phyloP scores from a whole-genome alignment of 2,888 invertebrate species.

The Rosalia funebris region DNA sequence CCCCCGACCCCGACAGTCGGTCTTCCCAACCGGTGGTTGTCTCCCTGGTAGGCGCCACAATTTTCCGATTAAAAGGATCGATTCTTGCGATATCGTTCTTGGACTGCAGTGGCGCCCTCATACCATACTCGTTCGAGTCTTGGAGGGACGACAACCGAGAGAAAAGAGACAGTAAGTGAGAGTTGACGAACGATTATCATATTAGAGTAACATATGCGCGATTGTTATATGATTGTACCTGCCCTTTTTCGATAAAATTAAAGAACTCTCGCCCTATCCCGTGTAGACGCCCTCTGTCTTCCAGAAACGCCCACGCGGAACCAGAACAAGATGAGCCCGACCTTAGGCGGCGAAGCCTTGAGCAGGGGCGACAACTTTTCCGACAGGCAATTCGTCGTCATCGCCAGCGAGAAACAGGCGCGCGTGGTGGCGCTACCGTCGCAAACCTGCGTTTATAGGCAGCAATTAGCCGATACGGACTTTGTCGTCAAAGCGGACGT shows the following conservation, averaged over 20 bases:
- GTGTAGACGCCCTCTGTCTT: constrained; percentile 19
- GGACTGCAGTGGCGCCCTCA: constrained; percentile 92
- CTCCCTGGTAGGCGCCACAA: constrained; percentile 93
- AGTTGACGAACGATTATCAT: too few relatives aligned
- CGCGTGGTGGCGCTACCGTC: constrained; percentile 93
- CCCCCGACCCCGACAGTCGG: constrained; percentile 82
- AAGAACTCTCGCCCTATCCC: not conserved
- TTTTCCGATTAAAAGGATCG: constrained; percentile 95
- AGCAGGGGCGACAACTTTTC: constrained; percentile 65
- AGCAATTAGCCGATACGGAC: constrained; percentile 91
- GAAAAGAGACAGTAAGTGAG: constrained; percentile 60
- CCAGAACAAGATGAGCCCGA: constrained; percentile 79
- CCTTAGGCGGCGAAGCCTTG: constrained; percentile 66
- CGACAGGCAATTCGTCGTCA: constrained; percentile 92
- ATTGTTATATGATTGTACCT: too few relatives aligned
- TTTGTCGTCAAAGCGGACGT: constrained; percentile 95
- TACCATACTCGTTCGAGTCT: constrained; percentile 89
- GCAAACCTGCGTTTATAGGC: constrained; percentile 93
- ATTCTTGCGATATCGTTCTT: constrained; percentile 95
- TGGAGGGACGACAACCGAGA: constrained; percentile 91
- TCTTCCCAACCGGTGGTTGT: constrained; percentile 88
- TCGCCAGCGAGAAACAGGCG: constrained; percentile 95
- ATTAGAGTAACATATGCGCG: too few relatives aligned
- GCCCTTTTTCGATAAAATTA: too few relatives aligned
- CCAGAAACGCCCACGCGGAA: constrained; percentile 76